Evolutionary conservation across 2,113 vertebrate species (phyloP).

Genomic region (Narcine bancroftii): DNA sequence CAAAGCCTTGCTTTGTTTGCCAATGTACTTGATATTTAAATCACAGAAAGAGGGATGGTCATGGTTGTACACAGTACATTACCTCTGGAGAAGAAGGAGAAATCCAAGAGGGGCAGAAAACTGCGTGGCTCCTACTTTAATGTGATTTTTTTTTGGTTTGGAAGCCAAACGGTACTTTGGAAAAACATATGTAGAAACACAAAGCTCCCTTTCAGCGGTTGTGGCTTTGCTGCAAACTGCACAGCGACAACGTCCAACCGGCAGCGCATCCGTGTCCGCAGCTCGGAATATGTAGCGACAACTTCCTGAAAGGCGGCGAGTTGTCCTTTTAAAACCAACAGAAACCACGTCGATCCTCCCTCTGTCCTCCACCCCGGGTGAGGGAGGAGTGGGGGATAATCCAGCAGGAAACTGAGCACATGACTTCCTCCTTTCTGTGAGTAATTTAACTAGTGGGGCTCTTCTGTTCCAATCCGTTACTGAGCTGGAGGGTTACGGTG

Average conservation of each 20-base stretch:
- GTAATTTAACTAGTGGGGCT: not conserved
- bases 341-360: not conserved
- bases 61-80: not conserved
- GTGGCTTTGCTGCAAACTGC: not conserved
- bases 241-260: not conserved
- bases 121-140: not conserved
- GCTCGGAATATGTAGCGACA: not conserved
- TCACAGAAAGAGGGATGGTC: not conserved
- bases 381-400: too few species aligned
- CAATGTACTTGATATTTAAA: not conserved
- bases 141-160: not conserved
- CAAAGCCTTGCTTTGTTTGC: not conserved
- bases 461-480: not conserved
- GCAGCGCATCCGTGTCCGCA: too few species aligned
- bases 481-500: not conserved
- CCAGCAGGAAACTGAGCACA: not conserved
- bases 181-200: not conserved
- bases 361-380: too few species aligned
- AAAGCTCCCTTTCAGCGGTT: not conserved
- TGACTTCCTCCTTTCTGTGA: slow-evolving; percentile 18
- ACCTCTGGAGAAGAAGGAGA: not conserved
- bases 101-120: not conserved
- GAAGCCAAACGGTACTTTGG: not conserved
- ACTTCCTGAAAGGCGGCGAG: not conserved
- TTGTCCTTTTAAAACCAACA: not conserved